phyloP scores from a whole-genome alignment of 2,888 invertebrate species.

The Amphipoea lucens region DNA sequence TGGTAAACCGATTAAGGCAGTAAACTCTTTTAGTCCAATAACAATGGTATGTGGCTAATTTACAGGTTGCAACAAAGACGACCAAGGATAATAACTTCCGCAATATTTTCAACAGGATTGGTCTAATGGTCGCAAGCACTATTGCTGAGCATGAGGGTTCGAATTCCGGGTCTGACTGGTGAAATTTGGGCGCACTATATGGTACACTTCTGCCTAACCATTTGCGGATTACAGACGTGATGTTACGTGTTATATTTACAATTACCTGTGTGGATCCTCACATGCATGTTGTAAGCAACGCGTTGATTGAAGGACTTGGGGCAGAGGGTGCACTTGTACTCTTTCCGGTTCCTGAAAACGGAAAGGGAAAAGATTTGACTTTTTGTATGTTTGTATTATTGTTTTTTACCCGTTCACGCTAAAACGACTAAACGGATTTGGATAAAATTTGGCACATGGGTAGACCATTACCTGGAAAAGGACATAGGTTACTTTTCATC shows the following conservation, averaged over 20 bases:
- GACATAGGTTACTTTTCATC: neutral
- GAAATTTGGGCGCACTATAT: neutral
- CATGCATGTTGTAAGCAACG: conserved; percentile 96
- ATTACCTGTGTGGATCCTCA: conserved; percentile 94
- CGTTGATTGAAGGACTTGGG: conserved; percentile 96
- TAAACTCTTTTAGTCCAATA: neutral
- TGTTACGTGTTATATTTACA: neutral
- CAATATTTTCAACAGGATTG: neutral
- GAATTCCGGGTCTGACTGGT: neutral
- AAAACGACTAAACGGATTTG: neutral
- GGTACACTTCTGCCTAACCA: neutral
- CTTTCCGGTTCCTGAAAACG: conserved; percentile 92
- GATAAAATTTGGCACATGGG: neutral
- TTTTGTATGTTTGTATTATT: neutral
- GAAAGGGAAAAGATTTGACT: neutral
- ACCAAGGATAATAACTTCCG: neutral
- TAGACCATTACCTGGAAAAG: neutral
- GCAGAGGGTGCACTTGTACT: conserved; percentile 95
- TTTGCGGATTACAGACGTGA: neutral
- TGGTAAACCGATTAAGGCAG: neutral
- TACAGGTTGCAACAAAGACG: neutral
- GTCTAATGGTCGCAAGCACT: neutral
- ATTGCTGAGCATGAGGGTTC: neutral
- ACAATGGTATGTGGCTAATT: neutral
- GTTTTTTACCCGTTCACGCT: neutral